Evolutionary conservation across 2,888 invertebrate species (phyloP).

Genomic region (Megaustenia siamemsis): DNA sequence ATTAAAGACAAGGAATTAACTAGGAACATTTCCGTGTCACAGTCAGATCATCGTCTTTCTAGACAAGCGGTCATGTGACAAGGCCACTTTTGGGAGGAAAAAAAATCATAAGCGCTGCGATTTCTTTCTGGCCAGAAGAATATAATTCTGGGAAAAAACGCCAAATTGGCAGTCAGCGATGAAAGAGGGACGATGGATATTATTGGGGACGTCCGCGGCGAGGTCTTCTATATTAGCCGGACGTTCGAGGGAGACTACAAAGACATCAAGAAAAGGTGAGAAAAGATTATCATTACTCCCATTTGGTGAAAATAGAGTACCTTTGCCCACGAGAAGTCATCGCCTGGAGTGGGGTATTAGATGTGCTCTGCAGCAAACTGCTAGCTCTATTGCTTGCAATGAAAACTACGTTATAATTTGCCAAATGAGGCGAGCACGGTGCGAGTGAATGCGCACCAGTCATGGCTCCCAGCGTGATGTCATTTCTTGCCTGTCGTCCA

Average conservation of each 20-base stretch:
- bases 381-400: neutral
- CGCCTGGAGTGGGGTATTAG: neutral
- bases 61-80: constrained; percentile 29
- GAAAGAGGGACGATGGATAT: neutral
- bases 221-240: neutral
- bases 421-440: constrained; percentile 23
- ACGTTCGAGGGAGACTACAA: neutral
- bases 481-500: constrained; percentile 1
- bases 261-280: neutral
- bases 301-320: constrained; percentile 24
- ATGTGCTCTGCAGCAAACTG: constrained; percentile 16
- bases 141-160: neutral
- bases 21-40: neutral
- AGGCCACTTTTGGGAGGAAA: constrained; percentile 8
- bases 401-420: constrained; percentile 28
- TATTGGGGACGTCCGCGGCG: neutral
- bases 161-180: neutral
- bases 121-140: neutral
- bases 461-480: constrained; percentile 36
- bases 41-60: neutral
- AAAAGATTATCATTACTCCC: constrained; percentile 25
- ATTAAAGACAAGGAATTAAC: neutral
- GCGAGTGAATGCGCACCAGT: constrained; percentile 12
- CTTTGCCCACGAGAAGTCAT: constrained; percentile 12
- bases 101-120: neutral